These are phyloP conservation scores for Plecotus auritus DNA, from an alignment of 2,113 vertebrate genomes.

Conservation along the genomic window DNA sequence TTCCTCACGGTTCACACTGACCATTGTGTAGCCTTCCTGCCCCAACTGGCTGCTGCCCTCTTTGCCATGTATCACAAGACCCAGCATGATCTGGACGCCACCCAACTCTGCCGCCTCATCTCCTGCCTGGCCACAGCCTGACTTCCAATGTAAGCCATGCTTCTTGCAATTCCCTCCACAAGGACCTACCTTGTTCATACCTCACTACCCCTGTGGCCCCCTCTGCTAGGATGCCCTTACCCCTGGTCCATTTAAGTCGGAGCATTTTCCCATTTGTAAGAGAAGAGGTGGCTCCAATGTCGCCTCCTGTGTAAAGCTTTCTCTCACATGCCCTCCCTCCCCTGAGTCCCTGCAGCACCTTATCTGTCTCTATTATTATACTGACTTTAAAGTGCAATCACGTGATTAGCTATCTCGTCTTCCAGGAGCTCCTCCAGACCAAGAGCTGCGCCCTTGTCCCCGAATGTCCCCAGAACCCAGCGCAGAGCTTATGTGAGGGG, in stretches of 20 bases:
- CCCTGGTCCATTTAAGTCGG: not conserved
- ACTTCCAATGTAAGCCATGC: not conserved
- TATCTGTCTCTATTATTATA: not conserved
- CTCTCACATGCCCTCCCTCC: not conserved
- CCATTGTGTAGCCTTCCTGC: not conserved
- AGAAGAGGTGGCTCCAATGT: not conserved
- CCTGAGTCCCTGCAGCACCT: not conserved
- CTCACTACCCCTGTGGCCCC: not conserved
- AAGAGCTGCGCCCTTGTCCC: not conserved
- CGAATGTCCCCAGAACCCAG: not conserved
- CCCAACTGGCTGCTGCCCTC: not conserved
- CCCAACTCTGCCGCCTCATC: not conserved
- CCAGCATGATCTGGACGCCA: not conserved
- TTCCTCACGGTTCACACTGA: not conserved
- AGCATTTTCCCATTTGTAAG: not conserved
- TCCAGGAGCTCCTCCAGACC: not conserved
- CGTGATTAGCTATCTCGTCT: not conserved
- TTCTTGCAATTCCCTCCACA: not conserved
- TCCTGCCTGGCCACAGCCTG: not conserved
- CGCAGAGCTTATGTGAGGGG: not conserved
- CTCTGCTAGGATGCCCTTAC: not conserved
- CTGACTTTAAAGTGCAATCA: not conserved
- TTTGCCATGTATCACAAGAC: not conserved
- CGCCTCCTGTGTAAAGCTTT: not conserved
- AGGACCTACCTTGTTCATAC: not conserved